Conservation (phyloP, 1,140 invertebrate genomes). For the Ooceraea biroi region DNA sequence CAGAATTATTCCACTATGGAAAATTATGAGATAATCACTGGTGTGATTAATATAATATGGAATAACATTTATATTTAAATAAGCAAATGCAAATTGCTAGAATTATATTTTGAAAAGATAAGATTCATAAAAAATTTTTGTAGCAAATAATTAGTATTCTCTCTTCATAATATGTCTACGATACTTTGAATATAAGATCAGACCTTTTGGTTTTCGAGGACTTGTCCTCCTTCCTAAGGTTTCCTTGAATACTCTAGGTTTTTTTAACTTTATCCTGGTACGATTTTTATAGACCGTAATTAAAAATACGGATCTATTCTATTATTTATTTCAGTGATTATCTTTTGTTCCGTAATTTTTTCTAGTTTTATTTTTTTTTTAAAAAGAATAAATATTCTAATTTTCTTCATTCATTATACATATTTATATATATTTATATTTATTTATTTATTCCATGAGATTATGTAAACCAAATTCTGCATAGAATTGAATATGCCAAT, state of each 20-base stretch:
- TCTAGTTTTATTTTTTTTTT: not conserved
- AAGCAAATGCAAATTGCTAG: not conserved
- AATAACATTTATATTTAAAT: not conserved
- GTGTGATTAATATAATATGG: not conserved
- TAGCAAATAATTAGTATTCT: not conserved
- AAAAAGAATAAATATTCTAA: not conserved
- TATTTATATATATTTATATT: no score
- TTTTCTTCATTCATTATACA: no score
- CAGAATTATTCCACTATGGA: not conserved
- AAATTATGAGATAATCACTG: not conserved
- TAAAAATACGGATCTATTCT: not conserved
- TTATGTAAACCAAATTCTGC: not conserved
- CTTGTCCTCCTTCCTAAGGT: not conserved
- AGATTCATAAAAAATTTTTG: not conserved
- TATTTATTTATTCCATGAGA: not conserved
- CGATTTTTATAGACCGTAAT: not conserved
- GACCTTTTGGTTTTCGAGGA: not conserved
- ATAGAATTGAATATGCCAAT: not conserved
- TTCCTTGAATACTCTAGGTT: not conserved
- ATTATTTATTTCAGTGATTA: not conserved
- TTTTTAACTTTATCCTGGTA: constrained; percentile 2
- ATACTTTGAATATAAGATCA: not conserved
- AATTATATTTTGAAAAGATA: constrained; percentile 3
- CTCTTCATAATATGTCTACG: constrained; percentile 8
- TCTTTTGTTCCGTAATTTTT: not conserved